These are phyloP conservation scores for Caenorhabditis sp. DNA, from an alignment of 2,888 invertebrate genomes.

Conservation along the genomic window DNA sequence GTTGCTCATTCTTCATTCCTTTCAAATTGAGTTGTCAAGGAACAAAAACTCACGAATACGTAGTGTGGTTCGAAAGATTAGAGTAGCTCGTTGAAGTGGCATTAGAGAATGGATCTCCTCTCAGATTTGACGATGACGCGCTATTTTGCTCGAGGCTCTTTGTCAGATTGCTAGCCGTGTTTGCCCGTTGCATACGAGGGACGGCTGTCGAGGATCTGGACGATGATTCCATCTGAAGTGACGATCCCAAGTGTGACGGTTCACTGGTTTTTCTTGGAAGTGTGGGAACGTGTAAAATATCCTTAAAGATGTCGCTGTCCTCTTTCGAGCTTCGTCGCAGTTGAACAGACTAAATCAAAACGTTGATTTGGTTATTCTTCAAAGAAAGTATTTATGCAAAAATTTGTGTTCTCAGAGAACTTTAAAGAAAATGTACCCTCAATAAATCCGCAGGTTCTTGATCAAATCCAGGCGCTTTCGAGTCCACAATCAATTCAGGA, in stretches of 20 bases:
- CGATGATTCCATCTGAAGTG: constrained; percentile 7
- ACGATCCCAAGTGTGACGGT: constrained; percentile 33
- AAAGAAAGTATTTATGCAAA: no score
- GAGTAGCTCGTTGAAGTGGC: constrained; percentile 12
- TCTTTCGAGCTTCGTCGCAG: constrained; percentile 3
- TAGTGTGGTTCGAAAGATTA: constrained; percentile 17
- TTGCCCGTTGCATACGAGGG: constrained; percentile 16
- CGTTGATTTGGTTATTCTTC: not conserved
- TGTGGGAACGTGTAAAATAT: constrained; percentile 6
- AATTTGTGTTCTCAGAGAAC: not conserved
- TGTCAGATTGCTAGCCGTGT: constrained; percentile 14
- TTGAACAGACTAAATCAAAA: constrained; percentile 8
- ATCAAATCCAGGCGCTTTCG: constrained; percentile 53
- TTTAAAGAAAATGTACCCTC: no score
- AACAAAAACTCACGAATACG: constrained; percentile 29
- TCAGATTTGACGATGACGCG: not conserved
- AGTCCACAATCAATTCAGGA: constrained; percentile 60
- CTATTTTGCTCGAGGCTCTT: not conserved
- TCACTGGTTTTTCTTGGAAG: constrained; percentile 39
- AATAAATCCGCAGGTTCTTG: constrained; percentile 56
- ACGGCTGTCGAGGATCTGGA: constrained; percentile 29
- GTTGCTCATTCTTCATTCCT: no score
- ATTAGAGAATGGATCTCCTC: constrained; percentile 6
- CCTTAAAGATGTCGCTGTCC: not conserved
- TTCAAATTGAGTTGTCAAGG: no score